A percentile compares a stretch with the other conserved stretches of the same genome.
phyloP scores from a whole-genome alignment of 2,797 vertebrate genomes.

The Onychomys arenicola region DNA sequence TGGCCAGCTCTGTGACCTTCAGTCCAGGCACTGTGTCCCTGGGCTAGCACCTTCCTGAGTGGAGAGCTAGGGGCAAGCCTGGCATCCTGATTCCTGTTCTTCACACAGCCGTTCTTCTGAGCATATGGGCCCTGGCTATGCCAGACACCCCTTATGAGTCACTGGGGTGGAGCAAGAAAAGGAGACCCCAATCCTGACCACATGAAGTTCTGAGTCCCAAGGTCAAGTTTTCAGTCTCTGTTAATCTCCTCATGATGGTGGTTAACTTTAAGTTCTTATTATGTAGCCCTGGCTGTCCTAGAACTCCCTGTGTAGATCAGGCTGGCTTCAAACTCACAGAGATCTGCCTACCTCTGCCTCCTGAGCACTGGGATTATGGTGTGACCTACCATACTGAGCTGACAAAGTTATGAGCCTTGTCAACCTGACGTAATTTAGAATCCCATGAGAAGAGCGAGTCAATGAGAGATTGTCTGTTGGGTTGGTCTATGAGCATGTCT shows the following conservation, averaged over 20 bases:
- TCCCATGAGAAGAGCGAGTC: not conserved
- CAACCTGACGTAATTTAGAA: not conserved
- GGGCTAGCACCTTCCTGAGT: rapidly evolving
- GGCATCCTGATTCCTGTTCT: rapidly evolving
- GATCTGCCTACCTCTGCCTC: not conserved
- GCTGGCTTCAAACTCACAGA: not conserved
- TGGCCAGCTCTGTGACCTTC: not conserved
- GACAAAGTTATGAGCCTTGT: not conserved
- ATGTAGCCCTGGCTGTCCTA: not conserved
- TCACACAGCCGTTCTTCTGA: no score
- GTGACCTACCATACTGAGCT: not conserved
- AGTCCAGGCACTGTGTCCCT: not conserved
- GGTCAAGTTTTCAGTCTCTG: not conserved
- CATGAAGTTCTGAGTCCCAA: not conserved
- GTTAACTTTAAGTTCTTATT: not conserved
- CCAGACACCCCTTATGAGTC: not conserved
- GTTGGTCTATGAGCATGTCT: not conserved
- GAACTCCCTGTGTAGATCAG: not conserved
- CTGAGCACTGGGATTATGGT: not conserved
- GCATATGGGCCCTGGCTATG: rapidly evolving
- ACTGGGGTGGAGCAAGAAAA: rapidly evolving
- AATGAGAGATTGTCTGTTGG: not conserved
- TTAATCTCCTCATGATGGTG: not conserved
- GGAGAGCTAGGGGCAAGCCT: not conserved
- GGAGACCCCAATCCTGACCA: rapidly evolving